Evolutionary conservation across 2,888 invertebrate species (phyloP), one percentile per base, ranked within the genome.

Genomic region (Steinernema scapterisci): DNA sequence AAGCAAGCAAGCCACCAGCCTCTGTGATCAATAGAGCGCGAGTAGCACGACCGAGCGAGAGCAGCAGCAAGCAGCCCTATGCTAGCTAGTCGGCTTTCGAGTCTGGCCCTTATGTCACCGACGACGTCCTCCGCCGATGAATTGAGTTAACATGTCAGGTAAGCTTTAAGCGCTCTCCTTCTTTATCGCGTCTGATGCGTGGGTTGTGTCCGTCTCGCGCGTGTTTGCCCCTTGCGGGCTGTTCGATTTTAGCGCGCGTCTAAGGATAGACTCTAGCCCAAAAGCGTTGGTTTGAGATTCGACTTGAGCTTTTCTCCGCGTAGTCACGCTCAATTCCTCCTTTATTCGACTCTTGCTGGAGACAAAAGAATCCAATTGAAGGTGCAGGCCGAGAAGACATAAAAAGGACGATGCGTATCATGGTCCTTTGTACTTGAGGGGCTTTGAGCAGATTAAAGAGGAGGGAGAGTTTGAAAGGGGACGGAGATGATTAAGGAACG

Each of bases 91-190:
- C 27, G 27, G 63, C 63, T 63, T 63, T 63, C 31, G 63, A 63
- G 63, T 63, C 63, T 63, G 63, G 63, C 63, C 63, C 31, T 63
- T 63, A 63, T 31, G 63, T 63, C 63, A 63, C 63, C 63, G 27
- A 63, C 63, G 63, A 63, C 63, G 63, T 31, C 63, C 31, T 63
- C 25, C 63, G 63, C 31, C 63, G 3, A 63, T 63, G 63, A 63
- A 63, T 63, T 63, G 31, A 63, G 63, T 63, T 63, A 63, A 63
- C 25, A 63, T 63, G 63, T 63, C 63, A 63, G 63, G 63, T 63
- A 63, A 63, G 63, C 63, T 63, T 19, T 21, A 25, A 23, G 54
- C 54, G 2, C 54, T 19, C n/a, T 48, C 38, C 38, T 38, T 38
- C 48, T 48, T 48, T 48, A 48, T 48, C 19, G 48, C 48, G 48